Base-by-base conservation (phyloP, 2,888 invertebrate species). In the Latrodectus elegans region DNA sequence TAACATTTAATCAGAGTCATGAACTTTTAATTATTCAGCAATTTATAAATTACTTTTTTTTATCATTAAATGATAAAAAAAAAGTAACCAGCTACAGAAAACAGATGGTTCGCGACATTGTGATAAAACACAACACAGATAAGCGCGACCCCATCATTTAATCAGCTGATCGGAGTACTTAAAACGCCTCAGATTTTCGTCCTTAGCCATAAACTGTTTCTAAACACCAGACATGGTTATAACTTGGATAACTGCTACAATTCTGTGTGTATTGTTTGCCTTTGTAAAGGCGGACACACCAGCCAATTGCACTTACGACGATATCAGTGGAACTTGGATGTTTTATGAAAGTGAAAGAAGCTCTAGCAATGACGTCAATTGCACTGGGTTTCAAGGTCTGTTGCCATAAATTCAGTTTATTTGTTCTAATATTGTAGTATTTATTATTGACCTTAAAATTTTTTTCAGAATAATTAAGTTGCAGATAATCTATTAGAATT, bases 251-350 rank as follows among this genome's bases (percentile, higher is more conserved):
- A 11, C 0, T 55, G 6, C 55, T 55, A 49, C 55, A 12, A 14
- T 87, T 60, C 14, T 85, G 12, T 38, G 53, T 60, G 10, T 77
- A 38, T 72, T 77, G 12, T 10, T 77, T 2, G 60, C 67, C 0
- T 87, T 15, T 38, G 82, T 52, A 8, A 14, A 64, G 2, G 91
- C 91, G 14, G 92, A 92, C 83, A 92, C 91, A 2, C 92, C 92
- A 15, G 92, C 91, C 26, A 92, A 92, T 83, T 92, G 92, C 80
- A 91, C 91, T 10, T 92, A 90, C 75, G 91, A 91, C 26, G 92
- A 92, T 72, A 90, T 92, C 11, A 78, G 77, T 8, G 92, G 92
- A 9, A 89, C 84, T 15, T 92, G 92, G 92, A 82, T 88, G 4
- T 90, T 92, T 67, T 90, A 90, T 53, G 92, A 92, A 89, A 90